A percentile compares a stretch with the other conserved stretches of the same genome.
Conservation (phyloP, 2,113 vertebrate species). For the Crypturellus undulatus region DNA sequence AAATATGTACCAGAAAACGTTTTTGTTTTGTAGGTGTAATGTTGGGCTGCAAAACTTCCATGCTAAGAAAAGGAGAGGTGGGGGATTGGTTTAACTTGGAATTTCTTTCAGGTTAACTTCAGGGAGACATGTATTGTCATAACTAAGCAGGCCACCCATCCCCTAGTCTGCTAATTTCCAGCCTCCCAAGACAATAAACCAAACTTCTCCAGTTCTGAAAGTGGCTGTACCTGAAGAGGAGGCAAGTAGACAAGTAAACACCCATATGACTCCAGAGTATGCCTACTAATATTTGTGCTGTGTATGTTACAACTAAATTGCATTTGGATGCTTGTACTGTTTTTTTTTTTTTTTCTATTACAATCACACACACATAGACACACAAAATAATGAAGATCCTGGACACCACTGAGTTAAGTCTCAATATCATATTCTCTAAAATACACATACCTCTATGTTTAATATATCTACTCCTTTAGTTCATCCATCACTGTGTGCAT, state of each 20-base stretch:
- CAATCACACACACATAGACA: neutral
- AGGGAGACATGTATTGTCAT: neutral
- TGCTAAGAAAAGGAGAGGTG: neutral
- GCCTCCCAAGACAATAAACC: neutral
- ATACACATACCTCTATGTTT: neutral
- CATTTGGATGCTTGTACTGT: neutral
- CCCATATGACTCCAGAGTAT: neutral
- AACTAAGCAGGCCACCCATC: neutral
- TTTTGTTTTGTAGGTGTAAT: neutral
- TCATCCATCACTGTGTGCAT: neutral
- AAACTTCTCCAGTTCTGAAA: neutral
- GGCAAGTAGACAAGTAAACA: neutral
- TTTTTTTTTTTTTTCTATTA: neutral
- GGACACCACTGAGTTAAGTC: fast-evolving
- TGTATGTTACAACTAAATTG: neutral
- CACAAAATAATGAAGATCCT: neutral
- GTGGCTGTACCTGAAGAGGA: neutral
- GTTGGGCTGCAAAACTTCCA: neutral
- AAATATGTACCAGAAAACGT: neutral
- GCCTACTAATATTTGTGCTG: neutral
- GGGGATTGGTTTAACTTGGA: neutral
- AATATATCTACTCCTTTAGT: neutral
- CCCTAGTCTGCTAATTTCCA: neutral
- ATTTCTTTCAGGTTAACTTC: neutral
- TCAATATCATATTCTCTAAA: neutral